Evolutionary conservation across 2,797 vertebrate genomes (phyloP).

Genomic region (Acrocephalus scirpaceus): DNA sequence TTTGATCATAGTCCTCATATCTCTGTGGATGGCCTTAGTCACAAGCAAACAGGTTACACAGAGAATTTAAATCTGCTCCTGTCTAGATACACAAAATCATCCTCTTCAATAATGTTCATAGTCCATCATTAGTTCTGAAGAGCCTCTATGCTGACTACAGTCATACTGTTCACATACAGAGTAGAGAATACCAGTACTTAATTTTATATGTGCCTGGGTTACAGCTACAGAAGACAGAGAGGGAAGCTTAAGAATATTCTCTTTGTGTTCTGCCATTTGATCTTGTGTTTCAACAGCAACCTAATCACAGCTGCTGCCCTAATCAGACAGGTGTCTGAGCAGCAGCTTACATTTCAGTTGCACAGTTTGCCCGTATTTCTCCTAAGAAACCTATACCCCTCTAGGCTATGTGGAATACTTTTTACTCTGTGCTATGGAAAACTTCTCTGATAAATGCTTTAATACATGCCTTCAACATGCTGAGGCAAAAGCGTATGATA

Average conservation of each 20-base stretch:
- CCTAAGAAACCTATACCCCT: not conserved
- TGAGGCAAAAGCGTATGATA: not conserved
- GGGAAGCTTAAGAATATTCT: not conserved
- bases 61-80: not conserved
- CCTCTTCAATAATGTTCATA: not conserved
- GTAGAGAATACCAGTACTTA: not conserved
- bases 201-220: fast-evolving
- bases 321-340: not conserved
- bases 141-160: not conserved
- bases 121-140: not conserved
- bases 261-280: not conserved
- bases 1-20: not conserved
- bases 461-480: not conserved
- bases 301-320: not conserved
- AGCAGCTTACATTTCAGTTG: not conserved
- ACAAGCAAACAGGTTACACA: not conserved
- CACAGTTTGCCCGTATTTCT: fast-evolving
- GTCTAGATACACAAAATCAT: not conserved
- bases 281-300: not conserved
- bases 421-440: not conserved
- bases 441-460: not conserved
- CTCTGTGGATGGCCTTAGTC: not conserved
- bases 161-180: not conserved
- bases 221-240: not conserved
- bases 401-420: not conserved